Conservation (phyloP, 1,140 invertebrate genomes). For the Drosophila subpulchrella region DNA sequence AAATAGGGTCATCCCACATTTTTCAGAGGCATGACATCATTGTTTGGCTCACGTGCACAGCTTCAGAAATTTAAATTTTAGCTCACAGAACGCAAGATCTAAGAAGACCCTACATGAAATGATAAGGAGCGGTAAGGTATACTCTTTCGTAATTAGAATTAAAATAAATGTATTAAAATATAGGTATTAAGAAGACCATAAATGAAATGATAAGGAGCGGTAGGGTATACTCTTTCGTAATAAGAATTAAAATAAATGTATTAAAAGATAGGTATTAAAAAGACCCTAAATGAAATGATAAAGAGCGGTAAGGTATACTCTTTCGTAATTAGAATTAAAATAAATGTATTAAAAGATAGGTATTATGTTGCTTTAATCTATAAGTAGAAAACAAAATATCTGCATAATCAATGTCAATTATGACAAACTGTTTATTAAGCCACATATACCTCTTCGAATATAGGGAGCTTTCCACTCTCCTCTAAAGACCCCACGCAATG, state of each 20-base stretch:
- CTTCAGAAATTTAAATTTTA: conserved; percentile 31
- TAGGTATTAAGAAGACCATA: too few relatives aligned
- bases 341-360: too few relatives aligned
- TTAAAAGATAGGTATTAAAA: too few relatives aligned
- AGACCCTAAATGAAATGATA: too few relatives aligned
- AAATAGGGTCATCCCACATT: conserved; percentile 14
- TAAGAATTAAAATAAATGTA: not conserved
- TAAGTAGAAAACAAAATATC: too few relatives aligned
- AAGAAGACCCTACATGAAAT: too few relatives aligned
- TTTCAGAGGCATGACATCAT: conserved; percentile 17
- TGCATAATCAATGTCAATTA: too few relatives aligned
- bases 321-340: not conserved
- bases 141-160: not conserved
- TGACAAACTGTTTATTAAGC: not conserved
- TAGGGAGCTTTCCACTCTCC: not conserved
- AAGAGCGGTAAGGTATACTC: not conserved
- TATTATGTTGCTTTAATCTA: too few relatives aligned
- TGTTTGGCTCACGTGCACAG: conserved; percentile 49
- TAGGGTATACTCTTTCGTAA: not conserved
- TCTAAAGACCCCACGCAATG: conserved; percentile 33
- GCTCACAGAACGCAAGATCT: conserved; percentile 18
- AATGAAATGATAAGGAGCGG: too few relatives aligned
- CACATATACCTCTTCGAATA: not conserved
- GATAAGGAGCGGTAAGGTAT: not conserved
- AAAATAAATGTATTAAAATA: too few relatives aligned